Conservation (phyloP, 2,113 vertebrate genomes). For the Neogale vison region DNA sequence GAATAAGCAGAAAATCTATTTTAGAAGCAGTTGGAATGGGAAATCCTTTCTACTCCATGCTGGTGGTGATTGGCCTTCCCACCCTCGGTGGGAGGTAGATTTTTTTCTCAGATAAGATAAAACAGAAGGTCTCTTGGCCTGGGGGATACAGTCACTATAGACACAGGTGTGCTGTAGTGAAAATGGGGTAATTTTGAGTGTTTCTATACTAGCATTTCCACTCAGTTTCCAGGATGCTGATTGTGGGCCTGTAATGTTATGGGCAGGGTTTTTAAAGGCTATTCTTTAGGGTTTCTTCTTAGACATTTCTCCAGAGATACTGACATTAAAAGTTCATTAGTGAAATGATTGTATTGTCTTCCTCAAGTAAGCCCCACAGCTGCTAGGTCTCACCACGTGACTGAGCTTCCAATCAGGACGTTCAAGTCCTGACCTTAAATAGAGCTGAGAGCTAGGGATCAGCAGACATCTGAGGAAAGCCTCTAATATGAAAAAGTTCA, state of each 20-base stretch:
- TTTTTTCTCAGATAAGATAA: background rate
- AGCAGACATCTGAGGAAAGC: background rate
- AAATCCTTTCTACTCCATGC: background rate
- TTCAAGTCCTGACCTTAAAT: background rate
- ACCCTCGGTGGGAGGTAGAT: background rate
- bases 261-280: background rate
- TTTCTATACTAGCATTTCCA: background rate
- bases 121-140: background rate
- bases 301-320: background rate
- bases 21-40: background rate
- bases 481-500: background rate
- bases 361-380: background rate
- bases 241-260: background rate
- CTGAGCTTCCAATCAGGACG: background rate
- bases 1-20: background rate
- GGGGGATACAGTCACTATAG: background rate
- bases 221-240: background rate
- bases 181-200: background rate
- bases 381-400: background rate
- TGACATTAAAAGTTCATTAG: background rate
- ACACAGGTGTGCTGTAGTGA: background rate
- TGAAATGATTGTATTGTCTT: background rate
- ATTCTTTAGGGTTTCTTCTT: background rate
- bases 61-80: background rate
- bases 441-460: background rate